A percentile compares a stretch with the other conserved stretches of the same genome.
Evolutionary conservation across 64 coral and sea anemone species (phyloP).

Genomic region (Actinia equina): DNA sequence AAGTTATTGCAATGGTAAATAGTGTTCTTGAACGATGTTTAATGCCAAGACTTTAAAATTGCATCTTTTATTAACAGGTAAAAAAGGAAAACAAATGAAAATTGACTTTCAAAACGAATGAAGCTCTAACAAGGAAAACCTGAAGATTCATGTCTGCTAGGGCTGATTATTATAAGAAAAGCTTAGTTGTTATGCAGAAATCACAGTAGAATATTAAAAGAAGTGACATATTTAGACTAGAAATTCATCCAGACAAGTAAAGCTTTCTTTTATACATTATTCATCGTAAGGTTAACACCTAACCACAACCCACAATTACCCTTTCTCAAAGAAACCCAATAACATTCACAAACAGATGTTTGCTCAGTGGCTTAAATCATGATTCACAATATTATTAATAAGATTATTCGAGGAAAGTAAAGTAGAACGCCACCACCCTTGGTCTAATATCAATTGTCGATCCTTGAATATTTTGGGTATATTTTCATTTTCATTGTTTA

Average conservation of each 20-base stretch:
- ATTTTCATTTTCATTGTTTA: not conserved
- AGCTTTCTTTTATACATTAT: not conserved
- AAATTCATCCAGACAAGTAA: not conserved
- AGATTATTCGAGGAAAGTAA: no score
- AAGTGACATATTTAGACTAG: not conserved
- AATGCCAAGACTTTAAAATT: no score
- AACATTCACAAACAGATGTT: not conserved
- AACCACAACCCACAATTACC: slow-evolving; percentile 1
- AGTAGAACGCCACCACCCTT: not conserved
- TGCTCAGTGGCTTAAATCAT: not conserved
- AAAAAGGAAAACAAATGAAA: not conserved
- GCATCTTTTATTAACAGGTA: no score
- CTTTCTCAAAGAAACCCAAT: not conserved
- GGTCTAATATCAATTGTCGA: not conserved
- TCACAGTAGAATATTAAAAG: not conserved
- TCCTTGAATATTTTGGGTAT: not conserved
- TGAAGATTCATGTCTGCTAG: not conserved
- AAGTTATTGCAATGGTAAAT: no score
- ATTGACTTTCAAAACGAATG: not conserved
- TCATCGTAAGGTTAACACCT: not conserved
- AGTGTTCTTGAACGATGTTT: no score
- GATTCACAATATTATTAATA: not conserved
- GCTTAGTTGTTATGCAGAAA: not conserved
- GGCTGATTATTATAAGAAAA: not conserved
- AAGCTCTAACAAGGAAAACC: not conserved